phyloP scores from a whole-genome alignment of 2,888 invertebrate genomes.

The Rotaria macrura region DNA sequence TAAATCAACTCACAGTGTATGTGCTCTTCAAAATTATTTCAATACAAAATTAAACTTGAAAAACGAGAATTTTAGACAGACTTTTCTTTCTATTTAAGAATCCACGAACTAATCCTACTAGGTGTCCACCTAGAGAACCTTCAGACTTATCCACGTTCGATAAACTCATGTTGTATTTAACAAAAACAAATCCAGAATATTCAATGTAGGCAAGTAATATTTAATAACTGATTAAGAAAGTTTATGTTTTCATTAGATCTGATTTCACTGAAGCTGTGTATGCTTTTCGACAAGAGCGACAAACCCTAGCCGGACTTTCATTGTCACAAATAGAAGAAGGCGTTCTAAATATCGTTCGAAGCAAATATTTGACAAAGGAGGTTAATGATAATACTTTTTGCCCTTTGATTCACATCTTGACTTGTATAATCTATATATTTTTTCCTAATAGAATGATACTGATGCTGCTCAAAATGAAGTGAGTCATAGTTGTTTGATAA shows the following conservation, averaged over 20 bases:
- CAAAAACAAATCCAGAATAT: neutral
- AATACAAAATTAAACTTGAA: too few species aligned
- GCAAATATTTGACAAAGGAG: neutral
- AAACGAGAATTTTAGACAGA: too few species aligned
- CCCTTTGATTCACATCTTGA: neutral
- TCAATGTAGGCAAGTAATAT: neutral
- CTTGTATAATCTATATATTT: neutral
- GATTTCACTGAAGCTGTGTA: neutral
- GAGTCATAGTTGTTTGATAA: neutral
- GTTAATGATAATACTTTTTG: neutral
- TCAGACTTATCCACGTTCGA: neutral
- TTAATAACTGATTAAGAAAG: neutral
- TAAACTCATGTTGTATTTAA: neutral
- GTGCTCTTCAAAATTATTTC: too few species aligned
- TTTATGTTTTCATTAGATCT: neutral
- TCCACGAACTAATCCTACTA: neutral
- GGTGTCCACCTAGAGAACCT: neutral
- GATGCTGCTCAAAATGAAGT: neutral
- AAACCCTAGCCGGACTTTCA: neutral
- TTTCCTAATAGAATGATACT: neutral
- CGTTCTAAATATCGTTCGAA: neutral
- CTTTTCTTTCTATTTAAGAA: neutral
- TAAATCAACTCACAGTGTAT: too few species aligned
- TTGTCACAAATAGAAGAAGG: neutral
- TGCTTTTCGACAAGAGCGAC: neutral